Percentiles rank a stretch among this genome's conserved stretches.
These are phyloP conservation scores for Eueides isabella DNA, from an alignment of 1,140 invertebrate genomes.

Conservation along the genomic window DNA sequence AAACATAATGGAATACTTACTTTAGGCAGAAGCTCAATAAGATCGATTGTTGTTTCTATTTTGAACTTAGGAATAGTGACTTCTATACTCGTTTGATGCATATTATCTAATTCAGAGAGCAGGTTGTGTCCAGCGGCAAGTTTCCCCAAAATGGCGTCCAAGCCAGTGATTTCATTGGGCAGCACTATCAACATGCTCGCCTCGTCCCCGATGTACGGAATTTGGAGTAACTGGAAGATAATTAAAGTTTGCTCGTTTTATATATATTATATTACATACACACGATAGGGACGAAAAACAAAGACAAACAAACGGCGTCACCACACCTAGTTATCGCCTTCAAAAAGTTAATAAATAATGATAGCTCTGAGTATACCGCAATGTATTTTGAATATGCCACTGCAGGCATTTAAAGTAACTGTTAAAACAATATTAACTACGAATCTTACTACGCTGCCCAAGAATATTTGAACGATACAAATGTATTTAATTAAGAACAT, in stretches of 20 bases:
- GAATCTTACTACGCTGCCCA: too few relatives aligned
- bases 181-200: constrained; percentile 87
- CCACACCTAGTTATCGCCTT: too few relatives aligned
- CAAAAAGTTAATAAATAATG: too few relatives aligned
- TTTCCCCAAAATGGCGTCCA: constrained; percentile 58
- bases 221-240: constrained; percentile 75
- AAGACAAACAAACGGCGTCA: too few relatives aligned
- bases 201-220: constrained; percentile 83
- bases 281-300: too few relatives aligned
- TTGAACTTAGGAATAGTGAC: constrained; percentile 79
- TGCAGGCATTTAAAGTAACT: too few relatives aligned
- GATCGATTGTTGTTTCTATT: constrained; percentile 73
- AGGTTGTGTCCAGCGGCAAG: constrained; percentile 61
- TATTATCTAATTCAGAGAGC: constrained; percentile 53
- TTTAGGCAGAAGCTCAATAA: constrained; percentile 61
- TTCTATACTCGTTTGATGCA: constrained; percentile 66
- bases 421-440: too few relatives aligned
- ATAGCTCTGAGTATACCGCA: too few relatives aligned
- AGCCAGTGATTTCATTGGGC: constrained; percentile 84
- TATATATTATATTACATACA: too few relatives aligned
- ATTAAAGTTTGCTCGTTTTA: neutral
- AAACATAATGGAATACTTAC: constrained; percentile 49
- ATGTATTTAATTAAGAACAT: too few relatives aligned
- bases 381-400: too few relatives aligned
- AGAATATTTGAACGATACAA: too few relatives aligned